Base-by-base conservation (phyloP, 2,888 invertebrate species). In the Polia nebulosa region DNA sequence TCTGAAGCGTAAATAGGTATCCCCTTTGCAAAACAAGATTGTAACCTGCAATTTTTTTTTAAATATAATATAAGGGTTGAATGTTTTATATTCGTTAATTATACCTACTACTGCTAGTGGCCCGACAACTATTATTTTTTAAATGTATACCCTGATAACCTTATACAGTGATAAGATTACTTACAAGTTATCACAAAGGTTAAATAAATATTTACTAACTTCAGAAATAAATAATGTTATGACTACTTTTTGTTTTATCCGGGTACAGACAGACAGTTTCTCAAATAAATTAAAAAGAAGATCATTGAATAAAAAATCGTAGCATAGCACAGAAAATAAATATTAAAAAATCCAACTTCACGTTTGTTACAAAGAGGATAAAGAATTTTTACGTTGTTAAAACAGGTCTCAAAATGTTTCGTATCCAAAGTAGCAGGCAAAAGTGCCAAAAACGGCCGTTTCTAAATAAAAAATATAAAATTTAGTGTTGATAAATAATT, bases 61-160 rank as follows among this genome's bases (percentile, higher is more conserved):
- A 6, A 7, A 29, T 51, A 22, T 29, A 39, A 29, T 2, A n/a
- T 17, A 45, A 15, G 8, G 11, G 3, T 9, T 22, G 0, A 9
- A 2, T 36, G 5, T 49, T 57, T 68, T 20, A 27, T 32, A 8
- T 32, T n/a, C 1, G 15, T 25, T 36, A 15, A 32, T 49, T 1
- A 3, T 52, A 9, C 52, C 2, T 67, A 2, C 44, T 8, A 49
- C 3, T 20, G 25, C 9, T n/a, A n/a, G 13, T 13, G 36, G 4
- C 3, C 13, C 25, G 25, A 3, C 27, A 34, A 20, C 8, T 56
- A 27, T 34, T 17, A 15, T 8, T 56, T 27, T 34, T 13, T 17
- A 15, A 20, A 25, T 49, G 27, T 47, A 17, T 44, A 49, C 41
- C 17, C 13, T 3, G 67, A 55, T 67, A 66, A 59, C 75, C 75